A percentile compares a stretch with the other conserved stretches of the same genome.
Conservation (phyloP, 2,797 vertebrate genomes). For the Sebastes iracundus region DNA sequence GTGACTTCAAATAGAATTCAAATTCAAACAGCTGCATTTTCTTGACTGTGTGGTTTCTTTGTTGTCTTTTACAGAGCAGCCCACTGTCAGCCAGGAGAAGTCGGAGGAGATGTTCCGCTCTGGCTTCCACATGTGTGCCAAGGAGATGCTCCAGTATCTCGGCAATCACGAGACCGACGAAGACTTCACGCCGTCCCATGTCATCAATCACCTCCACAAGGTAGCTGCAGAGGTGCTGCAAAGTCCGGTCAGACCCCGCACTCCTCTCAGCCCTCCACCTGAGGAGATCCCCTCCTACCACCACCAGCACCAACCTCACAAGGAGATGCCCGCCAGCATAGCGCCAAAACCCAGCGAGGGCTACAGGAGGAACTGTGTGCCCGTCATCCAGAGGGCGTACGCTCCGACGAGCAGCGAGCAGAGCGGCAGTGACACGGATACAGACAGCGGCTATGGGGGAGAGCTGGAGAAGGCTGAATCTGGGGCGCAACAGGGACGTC, state of each 20-base stretch:
- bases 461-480: slow-evolving; percentile 91
- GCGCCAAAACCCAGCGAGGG: slow-evolving; percentile 84
- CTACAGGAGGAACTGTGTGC: slow-evolving; percentile 95
- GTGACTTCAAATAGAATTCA: slow-evolving; percentile 6
- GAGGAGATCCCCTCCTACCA: slow-evolving; percentile 72
- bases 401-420: slow-evolving; percentile 90
- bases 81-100: slow-evolving; percentile 83
- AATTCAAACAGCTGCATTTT: neutral
- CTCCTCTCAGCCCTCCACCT: slow-evolving; percentile 69
- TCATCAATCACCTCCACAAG: slow-evolving; percentile 92
- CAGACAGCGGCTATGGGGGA: slow-evolving; percentile 97
- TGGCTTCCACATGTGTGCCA: slow-evolving; percentile 96
- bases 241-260: slow-evolving; percentile 65
- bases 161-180: slow-evolving; percentile 86
- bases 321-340: slow-evolving; percentile 81
- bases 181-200: slow-evolving; percentile 87
- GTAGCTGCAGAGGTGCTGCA: slow-evolving; percentile 91
- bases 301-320: slow-evolving; percentile 71
- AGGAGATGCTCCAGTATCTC: slow-evolving; percentile 94
- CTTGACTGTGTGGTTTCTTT: slow-evolving; percentile 39
- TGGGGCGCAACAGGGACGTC: slow-evolving; percentile 59
- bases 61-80: slow-evolving; percentile 84
- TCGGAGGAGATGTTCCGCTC: slow-evolving; percentile 96
- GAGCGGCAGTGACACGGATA: slow-evolving; percentile 98
- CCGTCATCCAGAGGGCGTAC: slow-evolving; percentile 95